These are phyloP conservation scores for Invenusta paracnida DNA, from an alignment of 2,888 invertebrate genomes.

Conservation along the genomic window DNA sequence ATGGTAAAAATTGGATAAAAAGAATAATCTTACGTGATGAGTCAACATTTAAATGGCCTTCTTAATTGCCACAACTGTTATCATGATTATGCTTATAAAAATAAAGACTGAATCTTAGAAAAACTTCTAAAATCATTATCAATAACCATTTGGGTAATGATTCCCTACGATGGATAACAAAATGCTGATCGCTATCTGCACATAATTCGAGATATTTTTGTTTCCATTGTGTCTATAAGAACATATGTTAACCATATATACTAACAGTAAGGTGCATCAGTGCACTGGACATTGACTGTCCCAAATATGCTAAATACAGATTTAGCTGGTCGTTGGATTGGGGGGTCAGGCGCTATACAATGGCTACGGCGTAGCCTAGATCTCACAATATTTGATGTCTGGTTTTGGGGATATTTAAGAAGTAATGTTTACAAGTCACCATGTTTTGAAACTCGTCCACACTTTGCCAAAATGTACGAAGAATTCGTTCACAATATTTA, in stretches of 20 bases:
- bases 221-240: not conserved
- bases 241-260: not conserved
- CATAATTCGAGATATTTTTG: constrained; percentile 10
- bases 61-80: not conserved
- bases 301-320: not conserved
- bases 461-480: not conserved
- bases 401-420: too few species aligned
- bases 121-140: not conserved
- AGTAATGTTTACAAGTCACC: too few species aligned
- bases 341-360: not conserved
- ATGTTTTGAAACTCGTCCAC: not conserved
- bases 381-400: too few species aligned
- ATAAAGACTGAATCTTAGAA: constrained; percentile 2
- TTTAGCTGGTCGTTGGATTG: constrained; percentile 19
- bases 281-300: constrained; percentile 22
- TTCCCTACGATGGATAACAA: not conserved
- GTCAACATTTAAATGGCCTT: not conserved
- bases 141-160: not conserved
- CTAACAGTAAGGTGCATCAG: not conserved
- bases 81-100: not conserved
- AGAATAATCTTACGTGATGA: not conserved
- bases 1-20: not conserved
- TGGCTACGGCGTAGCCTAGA: too few species aligned
- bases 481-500: constrained; percentile 9
- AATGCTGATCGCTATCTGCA: not conserved